These are phyloP conservation scores for Druon quercuslanigerum DNA, from an alignment of 1,140 invertebrate genomes.

Conservation along the genomic window DNA sequence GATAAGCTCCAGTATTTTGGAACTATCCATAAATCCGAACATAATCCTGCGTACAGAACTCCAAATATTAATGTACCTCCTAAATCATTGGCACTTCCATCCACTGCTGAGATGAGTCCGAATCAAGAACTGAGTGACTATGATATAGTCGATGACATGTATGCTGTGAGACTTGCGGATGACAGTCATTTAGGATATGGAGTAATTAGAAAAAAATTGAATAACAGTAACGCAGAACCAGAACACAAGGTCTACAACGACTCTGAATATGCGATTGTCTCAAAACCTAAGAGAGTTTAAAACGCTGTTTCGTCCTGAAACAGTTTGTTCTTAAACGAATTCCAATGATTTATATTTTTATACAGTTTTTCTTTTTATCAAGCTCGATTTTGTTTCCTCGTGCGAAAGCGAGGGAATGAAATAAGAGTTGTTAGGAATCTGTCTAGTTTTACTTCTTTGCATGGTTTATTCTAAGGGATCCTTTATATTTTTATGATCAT, in stretches of 20 bases:
- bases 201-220: constrained; percentile 82
- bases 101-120: constrained; percentile 51
- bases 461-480: background rate
- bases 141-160: constrained; percentile 81
- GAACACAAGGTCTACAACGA: constrained; percentile 84
- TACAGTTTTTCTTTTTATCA: constrained; percentile 13
- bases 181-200: constrained; percentile 87
- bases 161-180: constrained; percentile 82
- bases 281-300: constrained; percentile 86
- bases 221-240: constrained; percentile 72
- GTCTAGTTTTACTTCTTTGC: constrained; percentile 5
- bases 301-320: constrained; percentile 40
- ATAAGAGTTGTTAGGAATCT: background rate
- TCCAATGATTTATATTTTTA: constrained; percentile 3
- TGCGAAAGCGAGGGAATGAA: background rate
- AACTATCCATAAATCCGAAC: constrained; percentile 81
- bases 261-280: constrained; percentile 86
- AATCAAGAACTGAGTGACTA: constrained; percentile 79
- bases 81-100: constrained; percentile 48
- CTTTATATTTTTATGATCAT: no score
- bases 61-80: constrained; percentile 51
- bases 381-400: background rate
- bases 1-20: constrained; percentile 88
- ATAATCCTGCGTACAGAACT: constrained; percentile 81
- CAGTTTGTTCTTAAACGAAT: background rate